These are phyloP conservation scores for Brachyptera putata DNA, from an alignment of 2,888 invertebrate species.

Conservation along the genomic window DNA sequence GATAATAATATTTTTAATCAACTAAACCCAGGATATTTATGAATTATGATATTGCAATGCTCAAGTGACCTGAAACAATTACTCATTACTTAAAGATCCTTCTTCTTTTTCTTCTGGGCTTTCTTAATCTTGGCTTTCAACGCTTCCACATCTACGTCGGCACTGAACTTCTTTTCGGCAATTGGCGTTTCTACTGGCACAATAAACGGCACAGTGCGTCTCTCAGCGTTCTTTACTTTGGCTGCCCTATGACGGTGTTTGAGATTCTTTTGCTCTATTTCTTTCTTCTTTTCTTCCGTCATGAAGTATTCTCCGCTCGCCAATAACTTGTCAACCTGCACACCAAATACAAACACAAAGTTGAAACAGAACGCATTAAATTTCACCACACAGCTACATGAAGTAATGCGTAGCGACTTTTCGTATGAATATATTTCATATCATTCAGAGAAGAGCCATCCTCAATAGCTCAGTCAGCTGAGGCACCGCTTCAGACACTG, in stretches of 20 bases:
- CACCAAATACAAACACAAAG: not conserved
- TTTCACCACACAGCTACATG: too few relatives aligned
- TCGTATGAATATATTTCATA: too few relatives aligned
- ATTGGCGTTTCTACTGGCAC: not conserved
- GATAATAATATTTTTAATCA: too few relatives aligned
- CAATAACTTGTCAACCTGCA: conserved; percentile 72
- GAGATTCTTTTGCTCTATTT: conserved; percentile 40
- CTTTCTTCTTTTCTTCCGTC: conserved; percentile 76
- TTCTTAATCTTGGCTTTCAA: not conserved
- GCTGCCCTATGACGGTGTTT: not conserved
- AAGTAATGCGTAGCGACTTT: too few relatives aligned
- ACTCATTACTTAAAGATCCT: too few relatives aligned
- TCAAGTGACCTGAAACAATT: too few relatives aligned
- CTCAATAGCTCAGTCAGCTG: too few relatives aligned
- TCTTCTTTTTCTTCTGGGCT: not conserved
- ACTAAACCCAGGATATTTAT: too few relatives aligned
- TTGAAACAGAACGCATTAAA: too few relatives aligned
- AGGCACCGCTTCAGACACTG: too few relatives aligned
- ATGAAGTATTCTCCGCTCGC: conserved; percentile 97
- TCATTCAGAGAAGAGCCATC: too few relatives aligned
- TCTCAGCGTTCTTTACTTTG: not conserved
- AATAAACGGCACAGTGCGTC: not conserved
- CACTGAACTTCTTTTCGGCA: not conserved
- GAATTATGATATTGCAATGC: too few relatives aligned
- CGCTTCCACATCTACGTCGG: not conserved